Evolutionary conservation across 30 jellyfish, hydroid and myxozoan species (phyloP), one percentile per base, ranked within the genome.

Genomic region (Haliclystus octoradiatus): DNA sequence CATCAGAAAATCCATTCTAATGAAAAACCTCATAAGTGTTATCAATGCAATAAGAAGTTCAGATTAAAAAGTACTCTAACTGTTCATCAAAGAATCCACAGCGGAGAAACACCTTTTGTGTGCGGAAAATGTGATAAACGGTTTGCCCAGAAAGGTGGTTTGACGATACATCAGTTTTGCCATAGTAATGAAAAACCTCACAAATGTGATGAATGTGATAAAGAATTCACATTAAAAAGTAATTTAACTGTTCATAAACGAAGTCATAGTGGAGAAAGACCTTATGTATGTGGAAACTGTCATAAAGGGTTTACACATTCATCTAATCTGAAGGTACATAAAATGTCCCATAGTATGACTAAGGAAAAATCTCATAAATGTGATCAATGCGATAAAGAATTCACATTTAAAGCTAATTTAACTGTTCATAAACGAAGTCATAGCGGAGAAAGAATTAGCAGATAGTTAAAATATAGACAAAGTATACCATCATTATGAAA

Each of bases 161-260:
- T 57, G 26, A 57, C 69, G 27, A 57, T 26, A 57, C 69, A 57
- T 24, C 27, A 14, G 12, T 31, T 57, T 13, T 14, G n/a, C 12
- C 69, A 57, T 57, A 57, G 32, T 31, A 31, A 31, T 9, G 69
- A 57, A 31, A 57, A 57, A 57, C 69, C 69, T 14, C 26, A 57
- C 69, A 31, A 14, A 5, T 57, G 69, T 24, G 69, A 57, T 5
- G 69, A 57, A 24, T 57, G 69, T 24, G 69, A 31, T 14, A 57
- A 57, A 24, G 69, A 14, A 24, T 57, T 57, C 26, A 26, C 69
- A 7, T 5, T 26, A 24, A 26, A 57, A 57, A 31, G 26, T 24
- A 26, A 31, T 7, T 31, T 57, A 13, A 57, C n/a, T 57, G 26
- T 57, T 57, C 69, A 57, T 24, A 14, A 14, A 31, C 69, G 69